Evolutionary conservation across 1,140 invertebrate species (phyloP).

Genomic region (Leptinotarsa undecemlineata): DNA sequence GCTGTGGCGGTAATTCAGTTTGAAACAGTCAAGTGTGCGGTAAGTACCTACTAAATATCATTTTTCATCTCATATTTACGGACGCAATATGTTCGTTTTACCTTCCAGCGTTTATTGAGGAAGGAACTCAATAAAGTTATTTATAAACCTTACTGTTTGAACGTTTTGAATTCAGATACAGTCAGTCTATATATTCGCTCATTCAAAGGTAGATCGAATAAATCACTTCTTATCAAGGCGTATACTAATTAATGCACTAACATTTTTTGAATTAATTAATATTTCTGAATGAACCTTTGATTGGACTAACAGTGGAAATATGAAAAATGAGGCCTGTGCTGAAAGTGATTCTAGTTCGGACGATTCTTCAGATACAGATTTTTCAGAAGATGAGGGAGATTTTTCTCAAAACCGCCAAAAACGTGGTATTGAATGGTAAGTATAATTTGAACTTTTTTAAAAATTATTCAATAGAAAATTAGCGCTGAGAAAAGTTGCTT

Average conservation of each 20-base stretch:
- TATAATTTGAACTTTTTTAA: background rate
- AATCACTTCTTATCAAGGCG: background rate
- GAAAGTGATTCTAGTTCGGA: constrained; percentile 33
- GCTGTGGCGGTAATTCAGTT: background rate
- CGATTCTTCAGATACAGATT: constrained; percentile 19
- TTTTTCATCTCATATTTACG: too few species aligned
- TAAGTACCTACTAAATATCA: background rate
- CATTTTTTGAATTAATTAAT: background rate
- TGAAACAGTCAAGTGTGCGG: background rate
- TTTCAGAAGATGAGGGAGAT: constrained; percentile 19
- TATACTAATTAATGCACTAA: background rate
- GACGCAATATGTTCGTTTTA: background rate
- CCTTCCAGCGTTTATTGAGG: background rate
- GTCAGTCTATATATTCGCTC: constrained; percentile 4
- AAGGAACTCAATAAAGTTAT: constrained; percentile 18
- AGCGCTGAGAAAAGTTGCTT: too few species aligned
- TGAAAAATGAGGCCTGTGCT: constrained; percentile 12
- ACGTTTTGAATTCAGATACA: constrained; percentile 13
- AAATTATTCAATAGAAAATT: background rate
- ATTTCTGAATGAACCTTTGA: constrained; percentile 1
- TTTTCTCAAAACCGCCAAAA: constrained; percentile 15
- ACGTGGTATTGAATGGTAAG: constrained; percentile 26
- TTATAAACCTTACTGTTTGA: constrained; percentile 12
- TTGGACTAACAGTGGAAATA: constrained; percentile 2
- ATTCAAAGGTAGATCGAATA: background rate